Percentiles rank a stretch among this genome's conserved stretches.
phyloP scores from a whole-genome alignment of 2,113 vertebrate species.

The Amphilophus citrinellus region DNA sequence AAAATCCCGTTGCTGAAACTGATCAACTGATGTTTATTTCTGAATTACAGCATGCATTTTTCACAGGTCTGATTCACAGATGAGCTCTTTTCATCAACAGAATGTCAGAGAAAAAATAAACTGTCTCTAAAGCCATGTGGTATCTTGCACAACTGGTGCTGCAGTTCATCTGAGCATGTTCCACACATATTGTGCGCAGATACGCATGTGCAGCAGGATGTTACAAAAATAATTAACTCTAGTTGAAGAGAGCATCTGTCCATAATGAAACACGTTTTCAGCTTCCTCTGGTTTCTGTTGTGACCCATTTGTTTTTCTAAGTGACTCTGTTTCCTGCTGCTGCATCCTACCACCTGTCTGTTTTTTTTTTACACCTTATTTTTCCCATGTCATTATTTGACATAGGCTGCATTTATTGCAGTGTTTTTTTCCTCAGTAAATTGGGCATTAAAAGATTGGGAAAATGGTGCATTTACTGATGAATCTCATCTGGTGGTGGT shows the following conservation, averaged over 20 bases:
- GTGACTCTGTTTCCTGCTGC: constrained; percentile 36
- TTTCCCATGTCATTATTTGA: constrained; percentile 10
- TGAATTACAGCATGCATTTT: not conserved
- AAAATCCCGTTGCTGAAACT: not conserved
- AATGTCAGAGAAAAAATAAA: not conserved
- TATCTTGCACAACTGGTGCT: not conserved
- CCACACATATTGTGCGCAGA: not conserved
- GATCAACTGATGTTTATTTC: not conserved
- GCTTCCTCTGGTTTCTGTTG: not conserved
- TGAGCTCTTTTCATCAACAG: not conserved
- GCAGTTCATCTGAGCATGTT: not conserved
- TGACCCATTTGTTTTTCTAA: constrained; percentile 10
- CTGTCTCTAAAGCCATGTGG: not conserved
- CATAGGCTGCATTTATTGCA: not conserved
- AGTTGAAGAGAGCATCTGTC: not conserved
- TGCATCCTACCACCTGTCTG: not conserved
- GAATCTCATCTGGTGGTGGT: not conserved
- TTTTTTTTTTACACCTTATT: not conserved
- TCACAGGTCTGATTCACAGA: not conserved
- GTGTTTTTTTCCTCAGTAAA: not conserved
- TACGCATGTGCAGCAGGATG: not conserved
- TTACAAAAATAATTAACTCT: not conserved
- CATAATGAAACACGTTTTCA: constrained; percentile 1
- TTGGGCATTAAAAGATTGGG: not conserved
- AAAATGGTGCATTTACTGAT: too few relatives aligned